phyloP scores from a whole-genome alignment of 2,888 invertebrate species.

The Clostera curtula region DNA sequence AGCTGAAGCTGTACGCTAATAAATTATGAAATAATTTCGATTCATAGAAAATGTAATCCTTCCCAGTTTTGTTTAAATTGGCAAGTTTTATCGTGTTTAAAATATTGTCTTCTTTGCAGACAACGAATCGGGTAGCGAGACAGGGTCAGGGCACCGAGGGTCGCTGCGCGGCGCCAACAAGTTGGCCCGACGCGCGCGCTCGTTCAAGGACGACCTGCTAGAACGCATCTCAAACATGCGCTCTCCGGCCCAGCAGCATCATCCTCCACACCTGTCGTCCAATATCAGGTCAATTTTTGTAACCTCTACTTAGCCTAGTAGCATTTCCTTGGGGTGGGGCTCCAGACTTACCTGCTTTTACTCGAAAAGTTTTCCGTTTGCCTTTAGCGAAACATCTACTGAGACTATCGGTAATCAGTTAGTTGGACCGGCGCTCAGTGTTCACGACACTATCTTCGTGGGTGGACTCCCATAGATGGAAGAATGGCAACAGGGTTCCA shows the following conservation, averaged over 20 bases:
- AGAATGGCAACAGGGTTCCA: too few relatives aligned
- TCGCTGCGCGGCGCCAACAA: slow-evolving; percentile 86
- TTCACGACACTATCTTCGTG: too few relatives aligned
- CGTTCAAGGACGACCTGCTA: slow-evolving; percentile 94
- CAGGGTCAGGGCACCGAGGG: slow-evolving; percentile 82
- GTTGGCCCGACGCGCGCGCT: slow-evolving; percentile 89
- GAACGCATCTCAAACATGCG: slow-evolving; percentile 94
- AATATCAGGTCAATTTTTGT: slow-evolving; percentile 47
- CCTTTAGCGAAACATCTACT: too few relatives aligned
- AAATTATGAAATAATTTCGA: too few relatives aligned
- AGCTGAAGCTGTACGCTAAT: too few relatives aligned
- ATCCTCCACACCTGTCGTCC: slow-evolving; percentile 60
- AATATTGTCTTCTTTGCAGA: slow-evolving; percentile 41
- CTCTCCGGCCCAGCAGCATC: slow-evolving; percentile 80
- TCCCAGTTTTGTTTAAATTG: slow-evolving; percentile 5
- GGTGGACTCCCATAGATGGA: too few relatives aligned
- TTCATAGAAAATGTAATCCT: too few relatives aligned
- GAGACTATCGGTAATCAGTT: too few relatives aligned
- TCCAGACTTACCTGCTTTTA: too few relatives aligned
- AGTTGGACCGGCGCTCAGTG: too few relatives aligned
- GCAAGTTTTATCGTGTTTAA: slow-evolving; percentile 8
- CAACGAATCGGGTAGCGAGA: slow-evolving; percentile 65
- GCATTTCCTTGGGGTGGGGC: too few relatives aligned
- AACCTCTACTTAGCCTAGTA: slow-evolving; percentile 3
- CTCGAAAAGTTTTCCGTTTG: too few relatives aligned